Base-by-base conservation (phyloP, 2,113 vertebrate species). In the Rhinolophus ferrumequinum region DNA sequence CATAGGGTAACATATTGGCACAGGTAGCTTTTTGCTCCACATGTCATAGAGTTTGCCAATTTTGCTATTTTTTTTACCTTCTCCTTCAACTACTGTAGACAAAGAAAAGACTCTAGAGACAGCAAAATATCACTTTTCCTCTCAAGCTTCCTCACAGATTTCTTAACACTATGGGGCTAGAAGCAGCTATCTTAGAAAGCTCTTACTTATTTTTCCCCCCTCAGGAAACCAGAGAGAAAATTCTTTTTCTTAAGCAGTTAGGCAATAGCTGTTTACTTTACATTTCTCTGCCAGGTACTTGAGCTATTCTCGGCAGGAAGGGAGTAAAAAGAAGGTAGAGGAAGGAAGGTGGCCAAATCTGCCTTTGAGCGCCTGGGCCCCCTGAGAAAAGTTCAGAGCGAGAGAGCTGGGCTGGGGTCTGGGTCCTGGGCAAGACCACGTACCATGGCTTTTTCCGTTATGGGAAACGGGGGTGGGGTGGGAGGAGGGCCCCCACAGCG, bases 201-300 rank as follows among this genome's bases (percentile, higher is more conserved):
- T 87, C 19, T 87, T 79, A 88, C 24, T 62, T 66, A 52, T 22
- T 35, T 41, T 89, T 91, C 81, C 18, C 62, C 47, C 52, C 41
- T 81, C 22, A 28, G 73, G 76, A 94, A 92, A 24, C 16, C 79
- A 50, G 86, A 76, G 73, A 85, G 54, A 44, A 94, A 88, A 75
- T 44, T 52, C 38, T 54, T 60, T 76, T 93, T 93, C 21, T 41
- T 52, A 66, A 92, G 41, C 38, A 80, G 52, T 41, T 92, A 79
- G 88, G 21, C 28, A 67, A 24, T 60, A 80, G 58, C 62, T 54
- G 73, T 95, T 88, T 92, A 88, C 21, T 82, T 90, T 52, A 44
- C 41, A 28, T 60, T 85, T 62, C 67, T 87, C 19, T 77, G 21
- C n/a, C 12, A 26, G 22, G 5, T 72, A 24, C 60, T 70, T 70